Evolutionary conservation across 2,797 vertebrate genomes (phyloP), one percentile per base, ranked within the genome.

Genomic region (Cottoperca gobio): DNA sequence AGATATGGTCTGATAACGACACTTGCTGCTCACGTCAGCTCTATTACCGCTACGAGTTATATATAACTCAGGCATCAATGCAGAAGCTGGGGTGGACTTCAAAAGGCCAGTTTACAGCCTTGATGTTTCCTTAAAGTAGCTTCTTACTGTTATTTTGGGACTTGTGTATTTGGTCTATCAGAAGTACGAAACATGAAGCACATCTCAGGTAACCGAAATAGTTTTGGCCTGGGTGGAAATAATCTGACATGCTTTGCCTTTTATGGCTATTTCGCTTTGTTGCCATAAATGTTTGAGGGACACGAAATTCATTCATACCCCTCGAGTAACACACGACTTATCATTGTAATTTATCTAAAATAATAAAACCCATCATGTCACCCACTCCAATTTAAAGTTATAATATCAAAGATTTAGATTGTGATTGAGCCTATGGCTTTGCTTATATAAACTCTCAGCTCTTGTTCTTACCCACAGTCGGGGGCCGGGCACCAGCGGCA

Each of bases 401-500:
- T 28, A 28, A 6, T 5, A 28, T 28, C 28, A 31, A 33, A 33
- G 2, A 33, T 33, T 33, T 8, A 33, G 31, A 33, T 33, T 33
- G 8, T 33, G 33, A 33, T 33, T 33, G 31, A 2, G 2, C 31
- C 31, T 8, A 33, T 6, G 31, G 8, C 33, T 33, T 33, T 2
- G n/a, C 26, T 24, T 24, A 5, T 11, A 6, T 59, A 43, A 39
- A 59, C 13, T 4, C 7, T 45, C 2, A 7, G 28, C 24, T 53
- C 2, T 54, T 1, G 2, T 55, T 79, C 97, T 95, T 96, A 99
- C 98, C 97, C 98, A 57, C 98, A 99, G 66, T 99, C 98, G 0
- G 98, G 98, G 77, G 98, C 97, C 1, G 98, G 98, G 84, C 98
- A 99, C 98, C 98, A 99, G 79, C 98, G 96, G 83, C 98, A 99